Base-by-base conservation (phyloP, 92 coral and sea anemone species). In the Bergia sp. region DNA sequence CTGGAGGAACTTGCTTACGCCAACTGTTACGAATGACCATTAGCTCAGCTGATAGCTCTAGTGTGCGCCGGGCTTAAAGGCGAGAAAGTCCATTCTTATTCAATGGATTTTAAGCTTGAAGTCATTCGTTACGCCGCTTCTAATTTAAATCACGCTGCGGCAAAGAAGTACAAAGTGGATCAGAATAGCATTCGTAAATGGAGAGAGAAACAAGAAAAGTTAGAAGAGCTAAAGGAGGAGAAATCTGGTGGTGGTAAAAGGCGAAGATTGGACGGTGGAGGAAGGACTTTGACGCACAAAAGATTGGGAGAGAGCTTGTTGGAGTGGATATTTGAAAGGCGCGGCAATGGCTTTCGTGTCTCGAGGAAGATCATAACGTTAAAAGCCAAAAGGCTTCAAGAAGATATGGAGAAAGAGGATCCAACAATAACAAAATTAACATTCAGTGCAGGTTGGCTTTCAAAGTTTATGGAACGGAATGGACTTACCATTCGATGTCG, bases 381-480 rank as follows among this genome's bases (percentile, higher is more conserved):
- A 21, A 88, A 88, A 88, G 91, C 91, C 55, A 72, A 21, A 78
- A 75, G 23, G 21, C 37, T 87, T 65, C 91, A 91, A 80, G 74
- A 91, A 76, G 88, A 45, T 0, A 45, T 45, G 50, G 0, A 45
- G 4, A 45, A 45, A 45, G 80, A 82, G 77, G 89, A 42, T 29
- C 50, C 80, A 88, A 88, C 77, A 49, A 77, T 37, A 45, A 45
- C 50, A 45, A 45, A 45, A 42, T 42, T 42, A n/a, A n/a, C n/a
- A 42, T 42, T 42, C 4, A 42, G 44, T 4, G 44, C 44, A 4
- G 88, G 93, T n/a, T 91, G 93, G 93, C 41, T 91, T 42, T 38
- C 78, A 87, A 82, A 87, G 85, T 91, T 91, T 37, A 87, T 91
- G 88, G 74, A 49, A 16, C 43, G 91, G n/a, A 91, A 87, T 81